phyloP scores from a whole-genome alignment of 2,888 invertebrate species.

The Dinocampus coccinellae region DNA sequence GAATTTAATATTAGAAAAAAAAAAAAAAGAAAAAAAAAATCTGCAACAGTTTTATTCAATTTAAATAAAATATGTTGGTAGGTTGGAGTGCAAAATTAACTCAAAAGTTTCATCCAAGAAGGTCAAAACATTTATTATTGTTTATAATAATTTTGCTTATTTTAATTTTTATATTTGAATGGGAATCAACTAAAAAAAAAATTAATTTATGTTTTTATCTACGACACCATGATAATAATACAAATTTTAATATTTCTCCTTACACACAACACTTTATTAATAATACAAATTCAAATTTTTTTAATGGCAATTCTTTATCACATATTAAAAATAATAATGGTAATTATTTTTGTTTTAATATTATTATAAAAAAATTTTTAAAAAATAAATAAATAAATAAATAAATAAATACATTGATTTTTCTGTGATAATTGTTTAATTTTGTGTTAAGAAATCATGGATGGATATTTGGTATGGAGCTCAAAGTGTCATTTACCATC shows the following conservation, averaged over 20 bases:
- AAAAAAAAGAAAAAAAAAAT: too few relatives aligned
- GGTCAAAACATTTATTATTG: not conserved
- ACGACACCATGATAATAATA: not conserved
- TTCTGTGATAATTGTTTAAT: not conserved
- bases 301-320: not conserved
- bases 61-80: not conserved
- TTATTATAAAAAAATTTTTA: not conserved
- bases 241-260: too few relatives aligned
- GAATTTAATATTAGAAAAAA: not conserved
- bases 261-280: too few relatives aligned
- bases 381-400: not conserved
- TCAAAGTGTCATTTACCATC: constrained; percentile 75
- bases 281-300: not conserved
- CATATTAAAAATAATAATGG: not conserved
- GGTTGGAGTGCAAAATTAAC: not conserved
- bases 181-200: not conserved
- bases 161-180: not conserved
- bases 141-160: not conserved
- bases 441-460: constrained; percentile 65
- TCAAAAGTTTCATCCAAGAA: not conserved
- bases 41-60: not conserved
- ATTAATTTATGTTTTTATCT: not conserved
- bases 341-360: not conserved
- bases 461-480: constrained; percentile 73
- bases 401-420: not conserved